Percentiles rank a stretch among this genome's conserved stretches.
phyloP scores from a whole-genome alignment of 92 coral and sea anemone genomes.

The Blastomussa wellsi region DNA sequence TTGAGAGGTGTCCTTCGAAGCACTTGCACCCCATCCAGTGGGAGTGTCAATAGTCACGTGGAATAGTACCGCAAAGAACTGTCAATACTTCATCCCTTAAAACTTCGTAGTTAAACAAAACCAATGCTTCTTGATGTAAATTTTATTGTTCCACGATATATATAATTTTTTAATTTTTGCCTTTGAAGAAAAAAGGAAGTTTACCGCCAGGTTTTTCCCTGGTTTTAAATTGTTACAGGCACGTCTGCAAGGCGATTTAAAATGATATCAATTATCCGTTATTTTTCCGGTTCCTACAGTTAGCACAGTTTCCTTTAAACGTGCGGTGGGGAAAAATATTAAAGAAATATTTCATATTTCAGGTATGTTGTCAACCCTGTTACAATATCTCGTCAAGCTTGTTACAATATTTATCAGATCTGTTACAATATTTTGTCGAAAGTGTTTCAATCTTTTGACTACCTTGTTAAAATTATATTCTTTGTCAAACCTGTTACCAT shows the following conservation, averaged over 20 bases:
- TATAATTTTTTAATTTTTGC: background rate
- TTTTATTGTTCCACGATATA: slow-evolving; percentile 5
- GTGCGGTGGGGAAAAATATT: background rate
- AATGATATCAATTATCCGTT: background rate
- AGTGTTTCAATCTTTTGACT: background rate
- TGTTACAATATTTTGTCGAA: background rate
- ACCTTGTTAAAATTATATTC: background rate
- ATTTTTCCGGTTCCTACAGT: background rate
- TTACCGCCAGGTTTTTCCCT: background rate
- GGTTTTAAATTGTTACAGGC: background rate
- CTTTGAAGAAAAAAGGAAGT: slow-evolving; percentile 31
- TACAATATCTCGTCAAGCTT: background rate
- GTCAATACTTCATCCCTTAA: background rate
- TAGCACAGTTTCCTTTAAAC: background rate
- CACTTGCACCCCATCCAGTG: too few relatives aligned
- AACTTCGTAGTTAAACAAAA: background rate
- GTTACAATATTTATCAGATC: background rate
- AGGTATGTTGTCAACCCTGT: background rate
- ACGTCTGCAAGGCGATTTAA: background rate
- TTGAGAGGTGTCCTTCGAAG: background rate
- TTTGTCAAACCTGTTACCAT: too few relatives aligned
- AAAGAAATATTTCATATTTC: background rate
- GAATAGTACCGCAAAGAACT: too few relatives aligned
- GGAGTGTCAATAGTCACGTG: too few relatives aligned
- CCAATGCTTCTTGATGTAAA: background rate